Evolutionary conservation across 2,888 invertebrate genomes (phyloP).

Genomic region (Drosophila cognata): DNA sequence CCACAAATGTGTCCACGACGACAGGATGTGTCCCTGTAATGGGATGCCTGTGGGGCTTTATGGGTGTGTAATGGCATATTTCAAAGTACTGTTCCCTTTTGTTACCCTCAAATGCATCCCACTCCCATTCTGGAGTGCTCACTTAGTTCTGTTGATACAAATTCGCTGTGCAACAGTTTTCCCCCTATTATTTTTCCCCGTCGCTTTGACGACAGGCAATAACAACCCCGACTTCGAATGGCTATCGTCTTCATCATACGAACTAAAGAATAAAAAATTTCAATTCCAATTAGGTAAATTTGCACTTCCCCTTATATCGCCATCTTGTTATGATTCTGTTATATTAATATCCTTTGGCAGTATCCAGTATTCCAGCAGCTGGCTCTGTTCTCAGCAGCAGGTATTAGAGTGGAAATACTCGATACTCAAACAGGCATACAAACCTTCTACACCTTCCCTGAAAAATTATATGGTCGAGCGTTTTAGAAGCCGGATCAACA

Average conservation of each 20-base stretch:
- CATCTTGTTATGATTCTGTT: background rate
- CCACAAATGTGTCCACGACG: slow-evolving; percentile 21
- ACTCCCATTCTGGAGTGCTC: background rate
- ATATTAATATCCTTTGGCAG: background rate
- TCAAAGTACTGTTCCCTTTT: slow-evolving; percentile 17
- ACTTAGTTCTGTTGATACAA: slow-evolving; percentile 35
- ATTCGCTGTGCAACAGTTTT: slow-evolving; percentile 45
- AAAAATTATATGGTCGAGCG: background rate
- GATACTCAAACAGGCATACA: background rate
- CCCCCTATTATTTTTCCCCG: slow-evolving; percentile 5
- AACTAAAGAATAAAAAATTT: background rate
- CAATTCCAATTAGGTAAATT: background rate
- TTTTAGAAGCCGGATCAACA: background rate
- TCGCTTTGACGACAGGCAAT: slow-evolving; percentile 30
- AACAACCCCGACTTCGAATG: background rate
- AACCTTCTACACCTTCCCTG: background rate
- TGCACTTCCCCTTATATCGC: background rate
- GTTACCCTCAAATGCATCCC: background rate
- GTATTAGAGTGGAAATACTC: background rate
- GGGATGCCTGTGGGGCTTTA: slow-evolving; percentile 2
- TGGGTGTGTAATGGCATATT: slow-evolving; percentile 10
- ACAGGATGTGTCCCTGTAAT: background rate
- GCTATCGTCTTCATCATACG: background rate
- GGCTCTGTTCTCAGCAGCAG: background rate
- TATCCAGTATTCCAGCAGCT: background rate